Conservation (phyloP, 2,888 invertebrate genomes). For the Aspidiotus destructor region DNA sequence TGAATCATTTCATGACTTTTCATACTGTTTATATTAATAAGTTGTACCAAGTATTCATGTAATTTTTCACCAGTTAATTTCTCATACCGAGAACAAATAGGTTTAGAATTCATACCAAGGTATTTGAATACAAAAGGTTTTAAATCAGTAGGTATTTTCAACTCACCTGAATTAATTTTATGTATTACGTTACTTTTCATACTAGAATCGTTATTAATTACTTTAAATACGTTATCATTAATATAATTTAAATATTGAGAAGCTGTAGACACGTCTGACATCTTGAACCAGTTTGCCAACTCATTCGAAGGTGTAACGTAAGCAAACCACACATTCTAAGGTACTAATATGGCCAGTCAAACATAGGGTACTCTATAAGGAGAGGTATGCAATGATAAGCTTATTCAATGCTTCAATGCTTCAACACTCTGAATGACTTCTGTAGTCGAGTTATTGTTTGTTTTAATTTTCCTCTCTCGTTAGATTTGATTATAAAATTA, state of each 20-base stretch:
- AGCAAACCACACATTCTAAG: neutral
- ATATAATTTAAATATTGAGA: neutral
- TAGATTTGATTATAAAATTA: too few relatives aligned
- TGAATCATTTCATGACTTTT: neutral
- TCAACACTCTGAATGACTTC: too few relatives aligned
- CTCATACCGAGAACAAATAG: neutral
- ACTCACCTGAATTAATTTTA: neutral
- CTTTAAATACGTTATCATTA: neutral
- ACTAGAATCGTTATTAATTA: neutral
- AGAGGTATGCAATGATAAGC: too few relatives aligned
- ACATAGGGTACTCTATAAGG: too few relatives aligned
- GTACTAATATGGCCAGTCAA: too few relatives aligned
- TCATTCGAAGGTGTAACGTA: neutral
- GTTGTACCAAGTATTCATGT: neutral
- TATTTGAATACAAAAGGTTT: neutral
- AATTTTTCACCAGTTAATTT: neutral
- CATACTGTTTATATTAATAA: neutral
- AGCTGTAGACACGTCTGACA: neutral
- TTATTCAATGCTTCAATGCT: too few relatives aligned
- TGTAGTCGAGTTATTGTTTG: too few relatives aligned
- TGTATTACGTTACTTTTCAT: slow-evolving; percentile 1
- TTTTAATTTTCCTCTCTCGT: too few relatives aligned
- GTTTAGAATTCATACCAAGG: neutral
- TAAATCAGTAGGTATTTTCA: neutral
- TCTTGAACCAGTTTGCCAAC: neutral